These are phyloP conservation scores for Lepus americanus DNA, from an alignment of 2,113 vertebrate species.

Conservation along the genomic window DNA sequence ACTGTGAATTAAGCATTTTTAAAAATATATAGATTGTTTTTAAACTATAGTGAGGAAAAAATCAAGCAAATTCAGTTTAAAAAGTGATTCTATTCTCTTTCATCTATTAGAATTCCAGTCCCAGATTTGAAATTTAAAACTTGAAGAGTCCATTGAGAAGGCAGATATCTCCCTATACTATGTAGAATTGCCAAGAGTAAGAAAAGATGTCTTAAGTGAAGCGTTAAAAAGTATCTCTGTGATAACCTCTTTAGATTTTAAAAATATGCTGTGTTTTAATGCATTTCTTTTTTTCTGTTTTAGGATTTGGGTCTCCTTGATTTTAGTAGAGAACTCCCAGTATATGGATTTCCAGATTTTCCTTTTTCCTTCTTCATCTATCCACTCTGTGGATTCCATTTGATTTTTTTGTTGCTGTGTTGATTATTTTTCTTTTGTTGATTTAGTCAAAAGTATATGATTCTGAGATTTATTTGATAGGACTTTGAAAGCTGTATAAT, in stretches of 20 bases:
- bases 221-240: neutral
- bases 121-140: conserved; percentile 51
- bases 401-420: conserved; percentile 7
- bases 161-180: neutral
- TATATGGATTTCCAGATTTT: conserved; percentile 50
- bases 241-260: neutral
- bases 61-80: conserved; percentile 44
- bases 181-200: neutral
- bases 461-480: conserved; percentile 69
- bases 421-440: conserved; percentile 57
- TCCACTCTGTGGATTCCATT: neutral
- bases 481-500: conserved; percentile 61
- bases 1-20: conserved; percentile 5
- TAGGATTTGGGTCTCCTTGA: conserved; percentile 64
- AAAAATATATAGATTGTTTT: conserved; percentile 30
- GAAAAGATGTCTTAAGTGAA: neutral
- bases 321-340: conserved; percentile 36
- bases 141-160: neutral
- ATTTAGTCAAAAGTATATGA: conserved; percentile 38
- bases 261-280: conserved; percentile 19
- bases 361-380: conserved; percentile 29
- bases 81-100: conserved; percentile 13
- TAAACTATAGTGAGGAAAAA: conserved; percentile 17
- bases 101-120: conserved; percentile 12
- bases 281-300: conserved; percentile 46